Evolutionary conservation across 2,113 vertebrate species (phyloP).

Genomic region (Tapirus terrestris): DNA sequence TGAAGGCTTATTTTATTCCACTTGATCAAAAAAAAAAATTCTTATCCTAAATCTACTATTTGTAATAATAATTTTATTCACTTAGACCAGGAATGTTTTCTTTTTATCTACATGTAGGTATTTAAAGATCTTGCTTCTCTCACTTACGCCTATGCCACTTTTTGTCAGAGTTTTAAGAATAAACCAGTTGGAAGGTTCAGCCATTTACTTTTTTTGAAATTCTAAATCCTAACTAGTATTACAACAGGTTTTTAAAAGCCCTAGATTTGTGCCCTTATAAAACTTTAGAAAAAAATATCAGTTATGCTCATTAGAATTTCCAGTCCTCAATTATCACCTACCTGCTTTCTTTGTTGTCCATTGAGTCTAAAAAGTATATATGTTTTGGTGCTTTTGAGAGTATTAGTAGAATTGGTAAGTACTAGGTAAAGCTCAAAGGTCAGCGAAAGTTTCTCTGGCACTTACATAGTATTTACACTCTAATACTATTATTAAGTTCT

Average conservation of each 20-base stretch:
- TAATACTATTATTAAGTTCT: neutral
- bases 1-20: neutral
- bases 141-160: neutral
- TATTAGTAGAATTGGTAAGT: neutral
- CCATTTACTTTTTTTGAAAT: constrained; percentile 11
- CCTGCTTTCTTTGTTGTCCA: neutral
- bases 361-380: neutral
- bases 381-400: neutral
- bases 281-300: neutral
- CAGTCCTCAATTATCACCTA: neutral
- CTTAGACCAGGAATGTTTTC: neutral
- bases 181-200: neutral
- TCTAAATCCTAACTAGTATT: neutral
- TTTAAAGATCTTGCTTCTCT: neutral
- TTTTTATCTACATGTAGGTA: neutral
- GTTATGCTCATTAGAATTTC: neutral
- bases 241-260: neutral
- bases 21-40: neutral
- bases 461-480: neutral
- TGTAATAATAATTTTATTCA: neutral
- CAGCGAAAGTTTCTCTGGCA: neutral
- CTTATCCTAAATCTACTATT: neutral
- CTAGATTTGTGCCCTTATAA: neutral
- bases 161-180: neutral
- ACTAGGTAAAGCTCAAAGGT: neutral